Evolutionary conservation across 2,113 vertebrate genomes (phyloP), one percentile per base, ranked within the genome.

Genomic region (Rhinoderma darwinii): DNA sequence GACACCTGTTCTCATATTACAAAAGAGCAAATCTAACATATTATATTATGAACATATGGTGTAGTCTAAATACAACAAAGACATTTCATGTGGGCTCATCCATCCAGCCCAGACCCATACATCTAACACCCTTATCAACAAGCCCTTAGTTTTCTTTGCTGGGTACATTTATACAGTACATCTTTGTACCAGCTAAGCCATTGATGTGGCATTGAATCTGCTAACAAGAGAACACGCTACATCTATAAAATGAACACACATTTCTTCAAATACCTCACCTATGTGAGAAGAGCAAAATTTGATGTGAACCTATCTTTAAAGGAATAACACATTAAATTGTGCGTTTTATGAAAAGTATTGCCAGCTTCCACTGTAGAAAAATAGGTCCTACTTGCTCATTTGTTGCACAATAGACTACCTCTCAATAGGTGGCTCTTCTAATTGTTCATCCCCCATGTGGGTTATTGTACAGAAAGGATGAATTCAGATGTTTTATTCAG

Each of bases 371-470:
- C 84, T 82, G 88, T 74, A 85, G 86, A 89, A 84, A 89, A 89
- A 89, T 83, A 73, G 68, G 89, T 77, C 79, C 88, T 77, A 56
- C 61, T 61, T 83, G 63, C 43, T 88, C 44, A 86, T 73, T 41
- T 10, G 83, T 15, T 75, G 73, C 89, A 89, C 88, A 89, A 88
- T 72, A 81, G 41, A 88, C 82, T 84, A 37, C 44, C 80, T 86
- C 88, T 87, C 89, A 90, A 89, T 76, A 89, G 86, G 86, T 27
- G 2, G 10, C 87, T 84, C 4, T 84, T 89, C 81, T 89, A 84
- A 87, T 86, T 27, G 25, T 88, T 83, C 86, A 88, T 50, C 50
- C 75, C 86, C 88, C 87, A 51, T 47, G 88, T 77, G 76, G 59
- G 81, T 0, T 86, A 51, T 73, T 12, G 68, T 74, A 61, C 35